Percentiles rank a stretch among this genome's conserved stretches.
Evolutionary conservation across 2,797 vertebrate genomes (phyloP).

Genomic region (Poeciliopsis presidionis): DNA sequence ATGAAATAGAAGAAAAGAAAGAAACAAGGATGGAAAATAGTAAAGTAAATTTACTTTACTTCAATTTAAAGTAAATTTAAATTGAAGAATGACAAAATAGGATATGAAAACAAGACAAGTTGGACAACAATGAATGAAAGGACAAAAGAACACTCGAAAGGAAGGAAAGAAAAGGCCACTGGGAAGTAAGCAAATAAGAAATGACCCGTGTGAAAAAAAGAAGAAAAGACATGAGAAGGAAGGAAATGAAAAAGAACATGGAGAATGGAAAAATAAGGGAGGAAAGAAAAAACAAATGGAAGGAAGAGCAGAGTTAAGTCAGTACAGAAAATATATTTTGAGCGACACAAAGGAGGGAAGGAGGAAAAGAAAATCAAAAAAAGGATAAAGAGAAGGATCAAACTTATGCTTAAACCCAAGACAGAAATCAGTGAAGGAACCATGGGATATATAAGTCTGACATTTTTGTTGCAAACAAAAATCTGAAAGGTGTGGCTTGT

Average conservation of each 20-base stretch:
- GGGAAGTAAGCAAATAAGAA: neutral
- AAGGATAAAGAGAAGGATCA: neutral
- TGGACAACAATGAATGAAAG: neutral
- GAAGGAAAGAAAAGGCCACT: neutral
- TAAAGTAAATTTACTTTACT: neutral
- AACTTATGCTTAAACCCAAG: neutral
- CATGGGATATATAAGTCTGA: neutral
- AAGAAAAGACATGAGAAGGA: neutral
- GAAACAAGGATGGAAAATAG: neutral
- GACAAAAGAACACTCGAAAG: neutral
- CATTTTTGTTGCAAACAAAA: neutral
- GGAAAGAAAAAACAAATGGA: neutral
- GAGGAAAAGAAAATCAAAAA: neutral
- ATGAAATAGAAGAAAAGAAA: too few relatives aligned
- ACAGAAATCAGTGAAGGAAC: neutral
- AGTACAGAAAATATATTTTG: neutral
- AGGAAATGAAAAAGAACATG: neutral
- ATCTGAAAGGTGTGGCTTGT: neutral
- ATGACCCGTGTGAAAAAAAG: neutral
- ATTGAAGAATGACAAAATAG: neutral
- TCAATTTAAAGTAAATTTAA: neutral
- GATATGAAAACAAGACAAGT: neutral
- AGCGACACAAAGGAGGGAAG: neutral
- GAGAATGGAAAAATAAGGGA: neutral
- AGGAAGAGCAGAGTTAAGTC: neutral